Conservation (phyloP, 2,797 vertebrate species). For the Rhynchonycteris naso region DNA sequence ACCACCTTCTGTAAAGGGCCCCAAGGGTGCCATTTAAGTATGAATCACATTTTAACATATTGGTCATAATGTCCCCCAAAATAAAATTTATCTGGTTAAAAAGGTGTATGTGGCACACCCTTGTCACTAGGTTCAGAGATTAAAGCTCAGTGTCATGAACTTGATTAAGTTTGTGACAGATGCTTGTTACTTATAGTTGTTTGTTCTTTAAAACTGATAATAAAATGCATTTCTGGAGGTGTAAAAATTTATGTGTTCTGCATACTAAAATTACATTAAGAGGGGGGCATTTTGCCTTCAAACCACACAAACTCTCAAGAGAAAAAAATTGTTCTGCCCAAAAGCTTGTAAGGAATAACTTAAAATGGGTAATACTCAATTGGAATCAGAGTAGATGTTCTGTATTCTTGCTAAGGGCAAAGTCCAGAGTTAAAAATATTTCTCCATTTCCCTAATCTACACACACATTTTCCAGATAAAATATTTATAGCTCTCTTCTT, state of each 20-base stretch:
- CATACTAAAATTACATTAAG: slow-evolving; percentile 60
- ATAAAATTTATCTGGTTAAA: not conserved
- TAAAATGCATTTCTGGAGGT: slow-evolving; percentile 80
- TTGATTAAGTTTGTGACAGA: slow-evolving; percentile 82
- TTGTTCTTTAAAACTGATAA: slow-evolving; percentile 82
- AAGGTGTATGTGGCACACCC: slow-evolving; percentile 78
- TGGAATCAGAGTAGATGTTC: not conserved
- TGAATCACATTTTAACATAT: slow-evolving; percentile 68
- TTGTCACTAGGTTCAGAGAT: slow-evolving; percentile 82
- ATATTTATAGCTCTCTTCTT: not conserved
- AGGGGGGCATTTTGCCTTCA: not conserved
- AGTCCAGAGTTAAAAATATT: not conserved
- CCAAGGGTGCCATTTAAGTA: slow-evolving; percentile 49
- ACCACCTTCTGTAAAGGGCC: slow-evolving; percentile 19
- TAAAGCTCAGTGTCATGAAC: slow-evolving; percentile 82
- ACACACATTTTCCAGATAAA: not conserved
- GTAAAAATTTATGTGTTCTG: slow-evolving; percentile 75
- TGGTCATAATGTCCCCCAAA: slow-evolving; percentile 70
- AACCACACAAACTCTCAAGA: not conserved
- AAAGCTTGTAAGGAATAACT: not conserved
- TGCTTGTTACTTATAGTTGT: slow-evolving; percentile 83
- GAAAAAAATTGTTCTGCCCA: not conserved
- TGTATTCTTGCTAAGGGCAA: not conserved
- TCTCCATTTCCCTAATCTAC: not conserved
- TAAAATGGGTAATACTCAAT: not conserved